A percentile compares a stretch with the other conserved stretches of the same genome.
phyloP scores from a whole-genome alignment of 2,113 vertebrate species.

The Sinocyclocheilus grahami region DNA sequence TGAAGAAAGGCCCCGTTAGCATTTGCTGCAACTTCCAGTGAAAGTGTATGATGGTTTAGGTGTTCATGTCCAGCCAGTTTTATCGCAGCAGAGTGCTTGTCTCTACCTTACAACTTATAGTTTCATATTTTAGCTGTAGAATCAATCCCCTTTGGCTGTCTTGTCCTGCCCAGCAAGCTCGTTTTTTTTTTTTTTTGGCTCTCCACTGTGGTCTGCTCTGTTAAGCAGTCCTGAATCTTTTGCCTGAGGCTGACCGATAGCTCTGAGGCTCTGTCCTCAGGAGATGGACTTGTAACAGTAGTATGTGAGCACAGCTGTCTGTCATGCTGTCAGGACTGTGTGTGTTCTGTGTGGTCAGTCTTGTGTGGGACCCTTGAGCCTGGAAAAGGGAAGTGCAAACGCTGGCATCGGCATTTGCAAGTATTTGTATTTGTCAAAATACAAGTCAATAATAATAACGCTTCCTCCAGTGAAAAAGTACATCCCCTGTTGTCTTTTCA shows the following conservation, averaged over 20 bases:
- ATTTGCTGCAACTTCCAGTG: not conserved
- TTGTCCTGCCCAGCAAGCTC: not conserved
- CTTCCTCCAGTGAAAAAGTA: not conserved
- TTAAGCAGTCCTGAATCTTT: not conserved
- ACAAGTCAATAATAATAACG: not conserved
- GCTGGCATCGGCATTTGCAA: not conserved
- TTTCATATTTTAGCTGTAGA: not conserved
- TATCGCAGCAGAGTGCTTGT: not conserved
- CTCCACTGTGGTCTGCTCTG: not conserved
- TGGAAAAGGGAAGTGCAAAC: not conserved
- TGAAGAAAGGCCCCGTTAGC: conserved; percentile 7
- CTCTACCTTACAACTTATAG: not conserved
- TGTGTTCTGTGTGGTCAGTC: conserved; percentile 12
- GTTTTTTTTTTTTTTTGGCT: not conserved
- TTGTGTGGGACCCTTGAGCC: not conserved
- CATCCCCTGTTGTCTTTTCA: too few species aligned
- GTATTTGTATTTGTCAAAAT: too few species aligned
- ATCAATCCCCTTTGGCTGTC: not conserved
- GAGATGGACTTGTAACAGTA: not conserved
- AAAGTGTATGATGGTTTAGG: not conserved
- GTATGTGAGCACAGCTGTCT: not conserved
- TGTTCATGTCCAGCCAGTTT: not conserved
- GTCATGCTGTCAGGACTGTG: conserved; percentile 2
- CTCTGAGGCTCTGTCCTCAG: conserved; percentile 4
- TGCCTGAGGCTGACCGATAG: conserved; percentile 21